Conservation (phyloP, 1,140 invertebrate genomes). For the Paracyclopina nana region DNA sequence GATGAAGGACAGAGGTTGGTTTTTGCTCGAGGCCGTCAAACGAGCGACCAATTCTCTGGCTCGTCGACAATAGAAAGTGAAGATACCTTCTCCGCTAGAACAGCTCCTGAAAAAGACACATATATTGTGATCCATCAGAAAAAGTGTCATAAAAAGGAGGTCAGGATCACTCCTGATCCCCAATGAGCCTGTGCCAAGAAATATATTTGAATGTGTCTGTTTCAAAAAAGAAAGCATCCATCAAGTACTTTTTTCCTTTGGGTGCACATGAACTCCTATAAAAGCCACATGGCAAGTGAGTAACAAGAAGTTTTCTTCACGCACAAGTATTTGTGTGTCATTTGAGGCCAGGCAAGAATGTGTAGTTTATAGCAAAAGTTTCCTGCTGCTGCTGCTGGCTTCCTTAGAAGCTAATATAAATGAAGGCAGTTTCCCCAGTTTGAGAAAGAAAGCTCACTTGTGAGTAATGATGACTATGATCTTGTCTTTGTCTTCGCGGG, state of each 20-base stretch:
- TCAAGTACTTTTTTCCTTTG: too few species aligned
- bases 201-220: too few species aligned
- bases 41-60: neutral
- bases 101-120: neutral
- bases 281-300: too few species aligned
- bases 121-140: neutral
- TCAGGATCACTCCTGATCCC: neutral
- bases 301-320: too few species aligned
- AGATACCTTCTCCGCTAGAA: slow-evolving; percentile 5
- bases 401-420: too few species aligned
- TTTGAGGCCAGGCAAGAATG: too few species aligned
- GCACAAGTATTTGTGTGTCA: too few species aligned
- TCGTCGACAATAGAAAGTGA: neutral
- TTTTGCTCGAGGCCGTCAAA: neutral
- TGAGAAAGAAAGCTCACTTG: slow-evolving; percentile 6
- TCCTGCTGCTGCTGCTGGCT: too few species aligned
- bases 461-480: slow-evolving; percentile 4
- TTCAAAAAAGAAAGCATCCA: too few species aligned
- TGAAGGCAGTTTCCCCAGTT: too few species aligned
- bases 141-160: neutral
- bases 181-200: neutral
- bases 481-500: neutral
- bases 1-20: neutral
- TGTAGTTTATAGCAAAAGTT: too few species aligned
- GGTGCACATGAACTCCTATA: too few species aligned